A percentile compares a stretch with the other conserved stretches of the same genome.
Conservation (phyloP, 2,888 invertebrate genomes). For the Drosophila paramelanica region DNA sequence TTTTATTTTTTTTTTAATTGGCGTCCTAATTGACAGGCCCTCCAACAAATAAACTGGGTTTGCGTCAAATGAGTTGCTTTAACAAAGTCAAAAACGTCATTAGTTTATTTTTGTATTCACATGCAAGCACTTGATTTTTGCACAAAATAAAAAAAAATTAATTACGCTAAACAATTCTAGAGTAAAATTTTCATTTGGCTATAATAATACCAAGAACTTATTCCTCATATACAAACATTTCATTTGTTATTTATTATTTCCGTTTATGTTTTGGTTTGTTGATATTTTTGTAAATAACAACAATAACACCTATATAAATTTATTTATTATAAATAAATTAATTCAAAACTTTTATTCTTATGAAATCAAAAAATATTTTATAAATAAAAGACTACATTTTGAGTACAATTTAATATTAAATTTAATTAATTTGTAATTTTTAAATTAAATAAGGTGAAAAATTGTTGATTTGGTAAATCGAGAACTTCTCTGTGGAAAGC, state of each 20-base stretch:
- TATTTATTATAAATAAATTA: neutral
- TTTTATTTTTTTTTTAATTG: neutral
- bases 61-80: neutral
- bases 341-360: no score
- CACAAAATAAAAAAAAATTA: neutral
- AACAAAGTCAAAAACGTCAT: conserved; percentile 4
- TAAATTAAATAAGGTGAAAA: neutral
- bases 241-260: conserved; percentile 23
- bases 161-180: neutral
- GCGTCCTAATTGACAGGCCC: conserved; percentile 27
- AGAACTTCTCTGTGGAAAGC: neutral
- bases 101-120: neutral
- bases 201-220: neutral
- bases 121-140: no score
- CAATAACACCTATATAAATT: neutral
- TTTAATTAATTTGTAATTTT: no score
- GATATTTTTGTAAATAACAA: no score
- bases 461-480: neutral
- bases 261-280: conserved; percentile 3
- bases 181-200: conserved; percentile 5
- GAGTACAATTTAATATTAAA: neutral
- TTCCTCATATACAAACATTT: neutral
- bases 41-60: conserved; percentile 5
- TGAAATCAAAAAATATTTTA: no score
- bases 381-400: no score